Evolutionary conservation across 2,113 vertebrate genomes (phyloP).

Genomic region (Numida meleagris): DNA sequence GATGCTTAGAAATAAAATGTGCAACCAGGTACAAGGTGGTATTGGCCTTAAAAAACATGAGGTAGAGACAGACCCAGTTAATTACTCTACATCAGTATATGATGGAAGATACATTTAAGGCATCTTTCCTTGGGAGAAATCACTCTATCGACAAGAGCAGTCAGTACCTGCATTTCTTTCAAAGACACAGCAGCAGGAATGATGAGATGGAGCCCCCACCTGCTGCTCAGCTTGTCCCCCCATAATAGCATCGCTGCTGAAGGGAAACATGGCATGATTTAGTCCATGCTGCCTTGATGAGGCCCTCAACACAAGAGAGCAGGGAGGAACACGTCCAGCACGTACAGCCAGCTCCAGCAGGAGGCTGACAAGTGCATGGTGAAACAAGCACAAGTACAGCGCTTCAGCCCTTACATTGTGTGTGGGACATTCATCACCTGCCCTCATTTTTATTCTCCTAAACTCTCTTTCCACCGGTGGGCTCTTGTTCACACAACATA

Average conservation of each 20-base stretch:
- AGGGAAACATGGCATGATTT: background rate
- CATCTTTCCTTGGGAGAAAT: background rate
- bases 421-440: background rate
- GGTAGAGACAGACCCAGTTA: background rate
- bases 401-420: background rate
- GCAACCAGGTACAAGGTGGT: background rate
- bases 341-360: background rate
- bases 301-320: background rate
- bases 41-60: background rate
- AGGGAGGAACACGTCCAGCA: rapidly evolving
- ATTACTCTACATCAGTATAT: background rate
- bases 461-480: background rate
- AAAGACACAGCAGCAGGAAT: background rate
- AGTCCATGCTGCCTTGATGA: background rate
- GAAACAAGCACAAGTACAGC: background rate
- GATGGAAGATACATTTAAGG: background rate
- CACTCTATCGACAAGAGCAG: background rate
- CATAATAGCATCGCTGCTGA: background rate
- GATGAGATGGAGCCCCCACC: background rate
- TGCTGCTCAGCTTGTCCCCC: background rate
- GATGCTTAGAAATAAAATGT: background rate
- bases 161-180: background rate
- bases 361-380: background rate
- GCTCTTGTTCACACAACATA: background rate
- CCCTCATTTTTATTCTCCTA: background rate